Evolutionary conservation across 2,113 vertebrate genomes (phyloP).

Genomic region (Ctenodactylus gundi): DNA sequence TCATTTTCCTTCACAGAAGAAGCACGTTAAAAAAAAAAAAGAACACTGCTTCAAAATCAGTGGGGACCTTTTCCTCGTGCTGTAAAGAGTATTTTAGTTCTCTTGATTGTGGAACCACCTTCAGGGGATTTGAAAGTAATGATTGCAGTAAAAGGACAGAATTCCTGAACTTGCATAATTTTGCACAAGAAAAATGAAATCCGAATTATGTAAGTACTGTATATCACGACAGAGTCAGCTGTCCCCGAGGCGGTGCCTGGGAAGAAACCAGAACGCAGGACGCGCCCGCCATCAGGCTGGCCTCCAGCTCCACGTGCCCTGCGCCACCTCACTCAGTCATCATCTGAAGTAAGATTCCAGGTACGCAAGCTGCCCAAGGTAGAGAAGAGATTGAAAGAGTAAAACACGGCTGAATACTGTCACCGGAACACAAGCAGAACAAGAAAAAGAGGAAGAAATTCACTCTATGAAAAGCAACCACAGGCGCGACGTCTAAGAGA

Average conservation of each 20-base stretch:
- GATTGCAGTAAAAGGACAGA: conserved; percentile 48
- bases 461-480: background rate
- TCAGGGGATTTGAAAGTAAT: conserved; percentile 49
- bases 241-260: background rate
- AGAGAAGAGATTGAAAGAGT: background rate
- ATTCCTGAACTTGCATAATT: conserved; percentile 53
- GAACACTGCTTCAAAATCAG: background rate
- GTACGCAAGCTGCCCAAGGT: no score
- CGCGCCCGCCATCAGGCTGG: background rate
- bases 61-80: background rate
- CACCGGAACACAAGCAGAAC: background rate
- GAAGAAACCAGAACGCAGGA: background rate
- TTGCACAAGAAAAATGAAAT: conserved; percentile 59
- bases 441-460: background rate
- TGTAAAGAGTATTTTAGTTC: conserved; percentile 2
- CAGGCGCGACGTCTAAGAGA: no score
- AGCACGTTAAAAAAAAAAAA: background rate
- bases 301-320: background rate
- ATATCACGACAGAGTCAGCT: background rate
- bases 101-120: conserved; percentile 1
- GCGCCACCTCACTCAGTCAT: background rate
- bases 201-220: background rate
- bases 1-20: background rate
- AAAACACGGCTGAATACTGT: background rate
- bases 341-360: background rate